Percentiles rank a stretch among this genome's conserved stretches.
Conservation (phyloP, 2,888 invertebrate species). For the Gari tellinella region DNA sequence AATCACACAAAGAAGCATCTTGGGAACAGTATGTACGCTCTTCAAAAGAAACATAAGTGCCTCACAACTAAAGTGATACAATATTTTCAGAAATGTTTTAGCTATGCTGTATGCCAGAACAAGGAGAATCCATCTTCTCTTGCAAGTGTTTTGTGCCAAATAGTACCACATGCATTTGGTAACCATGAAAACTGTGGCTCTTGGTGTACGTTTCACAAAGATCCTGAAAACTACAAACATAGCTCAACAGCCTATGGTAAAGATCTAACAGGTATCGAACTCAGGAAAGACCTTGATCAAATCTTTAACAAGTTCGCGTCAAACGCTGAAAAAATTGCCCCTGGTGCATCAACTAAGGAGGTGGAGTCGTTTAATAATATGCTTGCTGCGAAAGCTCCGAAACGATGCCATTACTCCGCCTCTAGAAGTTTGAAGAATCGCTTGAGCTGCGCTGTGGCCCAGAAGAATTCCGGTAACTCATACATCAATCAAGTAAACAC, state of each 20-base stretch:
- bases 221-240: background rate
- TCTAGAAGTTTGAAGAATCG: no score
- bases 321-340: no score
- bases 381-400: no score
- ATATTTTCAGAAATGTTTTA: conserved; percentile 33
- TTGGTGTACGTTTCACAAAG: conserved; percentile 12
- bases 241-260: no score
- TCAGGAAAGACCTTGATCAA: conserved; percentile 9
- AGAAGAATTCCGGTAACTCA: background rate
- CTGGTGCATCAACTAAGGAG: no score
- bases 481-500: conserved; percentile 20
- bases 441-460: no score
- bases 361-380: no score
- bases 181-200: conserved; percentile 18
- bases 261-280: conserved; percentile 15
- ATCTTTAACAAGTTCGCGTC: no score
- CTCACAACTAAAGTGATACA: conserved; percentile 23
- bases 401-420: no score
- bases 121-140: conserved; percentile 7
- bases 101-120: conserved; percentile 23
- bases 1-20: conserved; percentile 32
- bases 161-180: conserved; percentile 30
- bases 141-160: background rate
- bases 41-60: conserved; percentile 27
- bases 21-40: conserved; percentile 13